Conservation (phyloP, 1,140 invertebrate species). For the Aphaenogaster floridana region DNA sequence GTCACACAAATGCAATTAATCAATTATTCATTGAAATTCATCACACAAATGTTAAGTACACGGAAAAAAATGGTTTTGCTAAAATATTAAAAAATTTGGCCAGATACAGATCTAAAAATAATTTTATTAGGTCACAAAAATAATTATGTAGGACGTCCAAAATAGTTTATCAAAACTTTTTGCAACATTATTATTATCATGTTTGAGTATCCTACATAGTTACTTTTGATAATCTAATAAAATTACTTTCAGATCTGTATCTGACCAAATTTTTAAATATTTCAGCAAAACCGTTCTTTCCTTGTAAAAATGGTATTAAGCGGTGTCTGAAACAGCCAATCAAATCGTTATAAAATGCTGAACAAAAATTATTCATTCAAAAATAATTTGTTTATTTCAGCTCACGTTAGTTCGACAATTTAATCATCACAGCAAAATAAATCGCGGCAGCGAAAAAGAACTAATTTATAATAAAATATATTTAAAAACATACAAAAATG, state of each 20-base stretch:
- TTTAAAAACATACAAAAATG: not conserved
- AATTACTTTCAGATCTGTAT: no score
- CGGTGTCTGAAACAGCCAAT: not conserved
- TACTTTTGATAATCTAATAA: no score
- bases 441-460: not conserved
- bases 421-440: not conserved
- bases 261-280: no score
- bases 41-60: constrained; percentile 41
- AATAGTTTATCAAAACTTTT: no score
- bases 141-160: no score
- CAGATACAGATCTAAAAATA: no score
- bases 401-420: not conserved
- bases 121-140: no score
- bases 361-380: not conserved
- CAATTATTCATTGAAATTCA: constrained; percentile 57
- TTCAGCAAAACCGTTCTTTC: no score
- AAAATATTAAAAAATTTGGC: no score
- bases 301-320: constrained; percentile 39
- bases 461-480: not conserved
- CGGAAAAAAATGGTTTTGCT: no score
- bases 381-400: constrained; percentile 5
- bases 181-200: no score
- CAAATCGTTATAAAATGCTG: not conserved
- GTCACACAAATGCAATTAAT: constrained; percentile 72
- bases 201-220: no score